Evolutionary conservation across 2,797 vertebrate genomes (phyloP).

Genomic region (Rhyacichthys aspro): DNA sequence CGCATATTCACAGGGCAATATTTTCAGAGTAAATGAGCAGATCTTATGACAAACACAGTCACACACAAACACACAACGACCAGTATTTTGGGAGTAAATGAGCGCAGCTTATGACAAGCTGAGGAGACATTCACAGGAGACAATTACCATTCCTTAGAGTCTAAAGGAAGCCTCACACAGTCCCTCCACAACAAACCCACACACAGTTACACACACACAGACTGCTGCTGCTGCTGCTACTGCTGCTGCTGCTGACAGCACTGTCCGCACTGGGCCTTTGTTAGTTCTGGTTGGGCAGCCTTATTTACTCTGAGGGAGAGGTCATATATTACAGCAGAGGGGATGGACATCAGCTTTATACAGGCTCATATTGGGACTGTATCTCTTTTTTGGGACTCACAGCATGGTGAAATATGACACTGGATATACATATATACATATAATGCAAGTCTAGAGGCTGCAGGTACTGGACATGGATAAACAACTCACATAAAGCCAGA

Average conservation of each 20-base stretch:
- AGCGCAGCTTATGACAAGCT: constrained; percentile 59
- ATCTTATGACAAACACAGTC: constrained; percentile 39
- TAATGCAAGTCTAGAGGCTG: too few relatives aligned
- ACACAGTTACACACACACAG: constrained; percentile 28
- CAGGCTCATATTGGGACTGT: constrained; percentile 5
- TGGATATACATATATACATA: too few relatives aligned
- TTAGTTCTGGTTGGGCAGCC: constrained; percentile 73
- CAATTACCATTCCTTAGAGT: constrained; percentile 67
- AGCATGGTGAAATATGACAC: too few relatives aligned
- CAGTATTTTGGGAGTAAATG: constrained; percentile 57
- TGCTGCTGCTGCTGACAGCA: constrained; percentile 58
- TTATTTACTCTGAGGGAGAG: constrained; percentile 40
- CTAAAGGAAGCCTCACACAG: constrained; percentile 28
- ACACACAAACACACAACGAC: constrained; percentile 18
- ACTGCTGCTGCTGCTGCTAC: constrained; percentile 19
- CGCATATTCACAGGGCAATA: constrained; percentile 37
- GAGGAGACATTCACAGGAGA: constrained; percentile 57
- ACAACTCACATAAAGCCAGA: too few relatives aligned
- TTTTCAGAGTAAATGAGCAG: constrained; percentile 56
- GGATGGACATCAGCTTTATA: constrained; percentile 29
- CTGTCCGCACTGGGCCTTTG: constrained; percentile 64
- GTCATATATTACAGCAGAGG: too few relatives aligned
- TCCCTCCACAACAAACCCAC: constrained; percentile 8
- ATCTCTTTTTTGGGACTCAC: not conserved
- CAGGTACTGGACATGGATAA: too few relatives aligned